These are phyloP conservation scores for Hemichromis elongatus DNA, from an alignment of 2,113 vertebrate species.

Conservation along the genomic window DNA sequence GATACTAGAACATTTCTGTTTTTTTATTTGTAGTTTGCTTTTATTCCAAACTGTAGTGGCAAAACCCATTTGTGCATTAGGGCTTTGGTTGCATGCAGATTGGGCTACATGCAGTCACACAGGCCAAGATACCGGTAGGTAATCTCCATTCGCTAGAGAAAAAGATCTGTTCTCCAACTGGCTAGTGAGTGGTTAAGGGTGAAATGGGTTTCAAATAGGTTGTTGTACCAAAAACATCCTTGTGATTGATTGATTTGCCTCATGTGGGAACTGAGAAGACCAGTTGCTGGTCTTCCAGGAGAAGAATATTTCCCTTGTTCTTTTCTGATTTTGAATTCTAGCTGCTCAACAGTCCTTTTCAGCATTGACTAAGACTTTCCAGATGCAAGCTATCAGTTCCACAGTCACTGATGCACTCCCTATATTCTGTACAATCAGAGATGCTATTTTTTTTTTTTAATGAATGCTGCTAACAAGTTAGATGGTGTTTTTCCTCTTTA, in stretches of 20 bases:
- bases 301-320: background rate
- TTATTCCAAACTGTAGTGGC: background rate
- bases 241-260: background rate
- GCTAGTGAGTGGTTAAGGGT: background rate
- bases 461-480: background rate
- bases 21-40: background rate
- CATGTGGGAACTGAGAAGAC: too few relatives aligned
- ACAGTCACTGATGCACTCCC: background rate
- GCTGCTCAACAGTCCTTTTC: background rate
- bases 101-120: background rate
- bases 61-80: background rate
- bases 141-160: background rate
- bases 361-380: background rate
- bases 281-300: background rate
- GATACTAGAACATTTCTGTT: background rate
- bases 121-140: background rate
- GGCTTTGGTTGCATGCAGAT: background rate
- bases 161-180: background rate
- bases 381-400: background rate
- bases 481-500: background rate
- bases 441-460: background rate
- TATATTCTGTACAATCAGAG: background rate
- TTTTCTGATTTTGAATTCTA: background rate
- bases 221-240: background rate
- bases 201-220: background rate